These are phyloP conservation scores for Chromoteleia sp. DNA, from an alignment of 2,888 invertebrate species.

Conservation along the genomic window DNA sequence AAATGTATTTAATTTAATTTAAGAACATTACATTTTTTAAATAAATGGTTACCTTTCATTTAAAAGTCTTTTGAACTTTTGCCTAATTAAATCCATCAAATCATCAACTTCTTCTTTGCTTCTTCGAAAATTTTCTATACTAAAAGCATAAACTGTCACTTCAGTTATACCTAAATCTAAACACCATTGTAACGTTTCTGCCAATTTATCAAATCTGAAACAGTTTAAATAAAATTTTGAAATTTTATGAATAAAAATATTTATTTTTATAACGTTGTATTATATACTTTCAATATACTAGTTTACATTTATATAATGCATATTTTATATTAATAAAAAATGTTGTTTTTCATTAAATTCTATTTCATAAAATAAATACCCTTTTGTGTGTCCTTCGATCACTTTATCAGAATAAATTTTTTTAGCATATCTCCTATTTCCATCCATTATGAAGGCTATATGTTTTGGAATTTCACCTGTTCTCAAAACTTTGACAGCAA, in stretches of 20 bases:
- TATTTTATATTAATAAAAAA: background rate
- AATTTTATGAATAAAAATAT: conserved; percentile 12
- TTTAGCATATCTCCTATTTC: conserved; percentile 96
- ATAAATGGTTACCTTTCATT: conserved; percentile 89
- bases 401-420: conserved; percentile 90
- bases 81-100: conserved; percentile 93
- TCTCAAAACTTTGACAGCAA: conserved; percentile 91
- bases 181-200: conserved; percentile 90
- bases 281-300: too few species aligned
- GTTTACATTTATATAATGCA: too few species aligned
- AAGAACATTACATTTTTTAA: background rate
- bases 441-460: conserved; percentile 99
- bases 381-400: conserved; percentile 91
- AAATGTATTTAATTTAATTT: conserved; percentile 2
- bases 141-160: conserved; percentile 99
- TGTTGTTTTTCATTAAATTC: too few species aligned
- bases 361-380: conserved; percentile 86
- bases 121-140: conserved; percentile 99
- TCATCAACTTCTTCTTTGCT: conserved; percentile 94
- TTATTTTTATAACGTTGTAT: too few species aligned
- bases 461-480: conserved; percentile 95
- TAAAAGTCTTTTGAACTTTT: conserved; percentile 93
- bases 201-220: conserved; percentile 81
- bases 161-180: conserved; percentile 95
- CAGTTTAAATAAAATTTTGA: background rate